phyloP scores from a whole-genome alignment of 2,113 vertebrate species.

The Corydoras sp. region DNA sequence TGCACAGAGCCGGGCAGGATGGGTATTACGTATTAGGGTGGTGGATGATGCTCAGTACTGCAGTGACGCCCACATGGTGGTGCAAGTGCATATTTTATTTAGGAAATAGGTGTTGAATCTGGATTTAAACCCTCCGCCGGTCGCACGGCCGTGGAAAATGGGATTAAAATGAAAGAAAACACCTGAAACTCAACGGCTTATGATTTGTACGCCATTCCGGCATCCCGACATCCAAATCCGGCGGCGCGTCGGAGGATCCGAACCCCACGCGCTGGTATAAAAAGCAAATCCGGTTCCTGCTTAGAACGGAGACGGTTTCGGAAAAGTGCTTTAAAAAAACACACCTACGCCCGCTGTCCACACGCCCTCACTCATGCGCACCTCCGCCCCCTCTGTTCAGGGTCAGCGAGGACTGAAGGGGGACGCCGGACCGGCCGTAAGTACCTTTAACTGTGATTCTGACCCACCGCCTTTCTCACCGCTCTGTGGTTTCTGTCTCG shows the following conservation, averaged over 20 bases:
- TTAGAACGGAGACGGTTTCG: neutral
- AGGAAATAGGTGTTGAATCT: neutral
- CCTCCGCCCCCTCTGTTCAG: constrained; percentile 14
- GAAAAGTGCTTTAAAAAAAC: constrained; percentile 1
- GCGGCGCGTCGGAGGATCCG: neutral
- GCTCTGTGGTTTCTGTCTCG: neutral
- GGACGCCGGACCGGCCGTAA: neutral
- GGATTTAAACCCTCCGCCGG: neutral
- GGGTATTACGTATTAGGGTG: too few species aligned
- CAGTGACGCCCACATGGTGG: too few species aligned
- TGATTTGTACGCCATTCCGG: neutral
- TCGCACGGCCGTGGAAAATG: constrained; percentile 2
- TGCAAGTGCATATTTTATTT: too few species aligned
- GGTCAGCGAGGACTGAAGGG: constrained; percentile 10
- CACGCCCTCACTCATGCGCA: neutral
- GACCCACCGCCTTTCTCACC: neutral
- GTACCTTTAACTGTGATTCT: neutral
- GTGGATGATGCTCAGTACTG: too few species aligned
- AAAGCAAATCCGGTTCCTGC: constrained; percentile 25
- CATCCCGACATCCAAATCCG: neutral
- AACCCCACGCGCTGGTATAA: constrained; percentile 23
- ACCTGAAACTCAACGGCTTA: neutral
- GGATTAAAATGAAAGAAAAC: constrained; percentile 9
- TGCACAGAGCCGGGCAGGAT: too few species aligned
- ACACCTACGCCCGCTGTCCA: neutral